phyloP scores from a whole-genome alignment of 2,113 vertebrate genomes.

The Pycnonotus jocosus region DNA sequence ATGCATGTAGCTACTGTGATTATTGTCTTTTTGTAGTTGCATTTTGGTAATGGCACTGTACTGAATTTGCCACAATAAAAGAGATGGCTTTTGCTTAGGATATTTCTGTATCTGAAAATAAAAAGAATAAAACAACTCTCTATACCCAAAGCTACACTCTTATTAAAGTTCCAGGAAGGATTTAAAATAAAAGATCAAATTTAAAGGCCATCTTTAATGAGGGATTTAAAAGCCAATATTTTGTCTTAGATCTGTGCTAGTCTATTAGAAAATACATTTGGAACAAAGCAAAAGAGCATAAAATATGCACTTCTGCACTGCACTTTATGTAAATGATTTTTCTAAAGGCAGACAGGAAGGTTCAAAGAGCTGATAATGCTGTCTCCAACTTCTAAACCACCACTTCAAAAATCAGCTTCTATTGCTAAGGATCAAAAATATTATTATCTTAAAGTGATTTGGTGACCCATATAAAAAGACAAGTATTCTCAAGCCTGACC shows the following conservation, averaged over 20 bases:
- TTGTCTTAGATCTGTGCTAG: background rate
- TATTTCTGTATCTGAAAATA: background rate
- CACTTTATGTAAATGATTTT: conserved; percentile 18
- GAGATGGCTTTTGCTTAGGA: background rate
- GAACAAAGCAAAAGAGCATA: conserved; percentile 9
- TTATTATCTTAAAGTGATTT: conserved; percentile 14
- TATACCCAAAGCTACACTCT: background rate
- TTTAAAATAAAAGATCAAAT: background rate
- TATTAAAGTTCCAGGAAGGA: background rate
- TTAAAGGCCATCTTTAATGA: background rate
- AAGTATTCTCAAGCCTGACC: conserved; percentile 1
- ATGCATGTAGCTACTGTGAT: background rate
- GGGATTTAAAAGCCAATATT: background rate
- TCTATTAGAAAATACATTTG: background rate
- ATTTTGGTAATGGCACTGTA: background rate
- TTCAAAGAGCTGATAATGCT: conserved; percentile 45
- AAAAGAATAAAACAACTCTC: background rate
- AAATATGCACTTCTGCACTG: background rate
- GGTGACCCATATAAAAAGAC: conserved; percentile 1
- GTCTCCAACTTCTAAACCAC: conserved; percentile 30
- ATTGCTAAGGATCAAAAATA: conserved; percentile 28
- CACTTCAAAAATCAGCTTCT: conserved; percentile 33
- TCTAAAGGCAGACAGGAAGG: conserved; percentile 1
- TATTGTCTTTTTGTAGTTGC: background rate
- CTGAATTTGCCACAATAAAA: conserved; percentile 7